Evolutionary conservation across 2,888 invertebrate genomes (phyloP).

Genomic region (Drosophila rubida): DNA sequence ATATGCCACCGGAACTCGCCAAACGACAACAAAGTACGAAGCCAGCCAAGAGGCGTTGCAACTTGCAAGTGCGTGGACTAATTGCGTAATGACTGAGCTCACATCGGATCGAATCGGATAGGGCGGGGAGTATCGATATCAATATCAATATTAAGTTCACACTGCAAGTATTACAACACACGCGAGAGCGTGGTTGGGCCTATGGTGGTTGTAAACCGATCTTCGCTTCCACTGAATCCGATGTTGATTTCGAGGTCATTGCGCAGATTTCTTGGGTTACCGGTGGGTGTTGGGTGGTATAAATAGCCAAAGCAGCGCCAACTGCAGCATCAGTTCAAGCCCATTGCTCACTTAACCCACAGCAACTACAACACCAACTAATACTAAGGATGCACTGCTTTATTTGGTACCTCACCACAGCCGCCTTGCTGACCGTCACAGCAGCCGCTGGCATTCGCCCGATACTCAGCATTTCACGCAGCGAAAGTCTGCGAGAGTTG

Average conservation of each 20-base stretch:
- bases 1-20: conserved; percentile 33
- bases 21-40: conserved; percentile 29
- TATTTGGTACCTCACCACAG: conserved; percentile 44
- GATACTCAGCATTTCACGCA: conserved; percentile 7
- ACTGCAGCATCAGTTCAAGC: conserved; percentile 61
- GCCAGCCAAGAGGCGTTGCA: conserved; percentile 34
- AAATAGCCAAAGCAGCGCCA: conserved; percentile 45
- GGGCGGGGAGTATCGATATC: conserved; percentile 40
- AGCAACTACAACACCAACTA: not conserved
- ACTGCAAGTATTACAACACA: conserved; percentile 62
- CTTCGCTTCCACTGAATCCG: conserved; percentile 3
- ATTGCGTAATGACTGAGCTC: conserved; percentile 40
- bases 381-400: conserved; percentile 57
- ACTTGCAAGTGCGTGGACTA: conserved; percentile 52
- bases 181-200: not conserved
- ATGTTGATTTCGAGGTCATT: conserved; percentile 67
- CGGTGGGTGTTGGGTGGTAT: conserved; percentile 44
- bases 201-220: conserved; percentile 54
- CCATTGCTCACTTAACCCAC: conserved; percentile 19
- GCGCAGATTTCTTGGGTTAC: conserved; percentile 67
- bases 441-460: conserved; percentile 47
- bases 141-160: conserved; percentile 76
- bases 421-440: conserved; percentile 50
- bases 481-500: conserved; percentile 43
- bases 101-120: not conserved